A percentile compares a stretch with the other conserved stretches of the same genome.
phyloP scores from a whole-genome alignment of 1,140 invertebrate species.

The Heliconius himera region DNA sequence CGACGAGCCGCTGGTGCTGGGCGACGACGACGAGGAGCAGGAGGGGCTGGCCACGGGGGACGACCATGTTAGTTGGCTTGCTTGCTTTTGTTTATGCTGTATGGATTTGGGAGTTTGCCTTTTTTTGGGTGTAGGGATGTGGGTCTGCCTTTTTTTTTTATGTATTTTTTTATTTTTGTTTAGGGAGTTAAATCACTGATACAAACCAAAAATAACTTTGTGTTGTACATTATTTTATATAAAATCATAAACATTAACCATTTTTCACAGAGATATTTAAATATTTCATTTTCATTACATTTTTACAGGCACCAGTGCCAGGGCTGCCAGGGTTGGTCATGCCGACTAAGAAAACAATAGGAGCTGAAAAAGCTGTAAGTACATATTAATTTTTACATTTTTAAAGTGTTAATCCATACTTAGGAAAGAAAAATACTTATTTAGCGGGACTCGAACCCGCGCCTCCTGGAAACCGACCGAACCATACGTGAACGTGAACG shows the following conservation, averaged over 20 bases:
- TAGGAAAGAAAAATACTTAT: too few relatives aligned
- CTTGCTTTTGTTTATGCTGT: not conserved
- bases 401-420: too few relatives aligned
- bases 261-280: not conserved
- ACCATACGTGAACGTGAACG: too few relatives aligned
- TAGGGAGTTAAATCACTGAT: too few relatives aligned
- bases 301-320: slow-evolving; percentile 82
- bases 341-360: slow-evolving; percentile 94
- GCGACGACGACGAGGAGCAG: slow-evolving; percentile 94
- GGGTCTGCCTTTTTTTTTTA: too few relatives aligned
- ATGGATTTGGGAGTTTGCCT: too few relatives aligned
- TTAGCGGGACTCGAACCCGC: too few relatives aligned
- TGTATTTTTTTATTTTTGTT: too few relatives aligned
- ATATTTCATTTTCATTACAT: too few relatives aligned
- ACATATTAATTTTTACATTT: slow-evolving; percentile 7
- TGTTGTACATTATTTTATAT: not conserved
- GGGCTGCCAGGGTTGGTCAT: slow-evolving; percentile 88
- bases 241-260: not conserved
- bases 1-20: slow-evolving; percentile 93
- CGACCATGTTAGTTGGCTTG: slow-evolving; percentile 58
- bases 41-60: slow-evolving; percentile 88
- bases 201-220: too few relatives aligned
- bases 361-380: slow-evolving; percentile 94
- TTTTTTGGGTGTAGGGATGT: too few relatives aligned
- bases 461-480: too few relatives aligned